phyloP scores from a whole-genome alignment of 1,140 invertebrate genomes.

The Caenorhabditis inopinata region DNA sequence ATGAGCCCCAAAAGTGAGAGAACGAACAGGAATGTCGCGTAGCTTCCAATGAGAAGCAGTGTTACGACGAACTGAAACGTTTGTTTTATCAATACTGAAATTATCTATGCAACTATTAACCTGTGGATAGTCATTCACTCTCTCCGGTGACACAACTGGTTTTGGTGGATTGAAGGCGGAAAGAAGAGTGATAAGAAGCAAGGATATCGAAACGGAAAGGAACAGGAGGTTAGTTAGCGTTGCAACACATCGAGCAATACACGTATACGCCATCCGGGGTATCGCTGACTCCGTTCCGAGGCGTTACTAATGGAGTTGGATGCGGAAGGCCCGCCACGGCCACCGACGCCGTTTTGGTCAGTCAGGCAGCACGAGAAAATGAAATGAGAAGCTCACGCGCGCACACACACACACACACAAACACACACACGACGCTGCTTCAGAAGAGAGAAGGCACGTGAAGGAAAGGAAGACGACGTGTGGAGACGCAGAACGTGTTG shows the following conservation, averaged over 20 bases:
- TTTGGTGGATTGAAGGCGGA: slow-evolving; percentile 13
- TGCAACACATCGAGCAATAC: background rate
- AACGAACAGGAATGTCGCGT: background rate
- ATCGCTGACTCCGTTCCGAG: background rate
- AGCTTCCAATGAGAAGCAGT: background rate
- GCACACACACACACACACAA: background rate
- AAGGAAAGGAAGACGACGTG: background rate
- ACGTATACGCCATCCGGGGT: background rate
- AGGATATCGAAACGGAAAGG: background rate
- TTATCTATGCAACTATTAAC: background rate
- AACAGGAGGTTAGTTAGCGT: background rate
- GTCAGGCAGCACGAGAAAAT: slow-evolving; percentile 12
- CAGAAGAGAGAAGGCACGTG: background rate
- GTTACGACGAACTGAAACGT: slow-evolving; percentile 10
- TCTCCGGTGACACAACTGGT: background rate
- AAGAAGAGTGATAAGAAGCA: slow-evolving; percentile 5
- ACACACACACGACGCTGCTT: background rate
- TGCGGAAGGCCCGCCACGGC: background rate
- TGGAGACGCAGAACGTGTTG: background rate
- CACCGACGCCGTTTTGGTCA: background rate
- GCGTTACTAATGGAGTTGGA: background rate
- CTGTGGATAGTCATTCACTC: slow-evolving; percentile 12
- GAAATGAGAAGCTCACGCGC: no score
- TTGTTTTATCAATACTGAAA: no score
- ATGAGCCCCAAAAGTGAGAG: background rate